phyloP scores from a whole-genome alignment of 2,113 vertebrate genomes.

The Odobenus rosmarus region DNA sequence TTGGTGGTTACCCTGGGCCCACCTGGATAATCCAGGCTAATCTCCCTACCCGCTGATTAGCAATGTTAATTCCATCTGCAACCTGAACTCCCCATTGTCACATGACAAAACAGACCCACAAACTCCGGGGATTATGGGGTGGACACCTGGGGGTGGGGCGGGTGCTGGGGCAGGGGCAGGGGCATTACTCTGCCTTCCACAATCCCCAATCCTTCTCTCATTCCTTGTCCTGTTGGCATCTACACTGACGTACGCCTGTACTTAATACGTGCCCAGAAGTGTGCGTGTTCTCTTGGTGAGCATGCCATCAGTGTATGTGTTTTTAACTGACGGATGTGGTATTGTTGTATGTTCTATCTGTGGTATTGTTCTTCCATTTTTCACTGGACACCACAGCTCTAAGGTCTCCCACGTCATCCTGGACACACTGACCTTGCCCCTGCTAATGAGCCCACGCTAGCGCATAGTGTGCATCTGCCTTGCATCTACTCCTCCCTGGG shows the following conservation, averaged over 20 bases:
- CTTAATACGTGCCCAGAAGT: neutral
- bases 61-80: neutral
- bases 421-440: neutral
- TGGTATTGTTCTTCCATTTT: neutral
- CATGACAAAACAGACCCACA: neutral
- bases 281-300: neutral
- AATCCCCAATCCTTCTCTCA: neutral
- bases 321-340: neutral
- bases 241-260: neutral
- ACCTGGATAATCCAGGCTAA: neutral
- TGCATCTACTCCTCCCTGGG: neutral
- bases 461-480: neutral
- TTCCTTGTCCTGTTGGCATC: neutral
- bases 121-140: neutral
- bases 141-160: too few relatives aligned
- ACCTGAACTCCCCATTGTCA: neutral
- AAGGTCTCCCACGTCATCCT: neutral
- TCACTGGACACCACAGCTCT: neutral
- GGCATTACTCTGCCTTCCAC: neutral
- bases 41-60: neutral
- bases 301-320: neutral
- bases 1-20: neutral
- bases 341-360: neutral
- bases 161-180: too few relatives aligned
- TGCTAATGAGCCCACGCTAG: neutral